Base-by-base conservation (phyloP, 1,140 invertebrate genomes). In the Venturia canescens region DNA sequence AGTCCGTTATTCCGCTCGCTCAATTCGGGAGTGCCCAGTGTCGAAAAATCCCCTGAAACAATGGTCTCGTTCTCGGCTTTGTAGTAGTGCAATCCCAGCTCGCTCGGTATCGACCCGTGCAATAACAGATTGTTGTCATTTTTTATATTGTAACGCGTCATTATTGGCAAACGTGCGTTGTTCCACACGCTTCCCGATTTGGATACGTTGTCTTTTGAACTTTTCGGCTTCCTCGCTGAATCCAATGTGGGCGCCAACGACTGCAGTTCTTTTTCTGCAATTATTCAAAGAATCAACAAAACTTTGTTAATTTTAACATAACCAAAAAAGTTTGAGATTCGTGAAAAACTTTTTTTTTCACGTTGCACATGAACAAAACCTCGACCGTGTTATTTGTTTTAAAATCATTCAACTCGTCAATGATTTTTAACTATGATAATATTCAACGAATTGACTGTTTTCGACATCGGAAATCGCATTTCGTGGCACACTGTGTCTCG, bases 81-180 rank as follows among this genome's bases (percentile, higher is more conserved):
- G 57, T 66, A 66, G 3, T 44, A 63, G 21, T 77, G 53, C 9
- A 77, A 26, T 13, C 75, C 75, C 6, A 66, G 60, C 60, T 63
- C 66, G 23, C 21, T 31, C 23, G 75, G 75, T 23, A 66, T 63
- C 3, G 57, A 34, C 16, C 80, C 79, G 6, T 86, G 82, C 77
- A 86, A 84, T 0, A 84, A 23, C 21, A 82, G 69, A 27, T 71
- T 86, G 27, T 86, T 84, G 27, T 84, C 86, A 72, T 86, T 89
- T n/a, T 88, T 88, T 21, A 91, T 91, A 80, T 86, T 84, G 70
- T 91, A 92, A 18, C 91, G 81, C 6, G 90, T 92, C 21, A 91
- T 87, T 53, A 92, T 90, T 7, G 91, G 86, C 9, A 92, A 79
- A 31, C 84, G 84, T 0, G 90, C 83, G 48, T 87, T 91, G 15